These are phyloP conservation scores for Hydractinia symbiolongicarpus DNA, from an alignment of 30 jellyfish, hydroid and myxozoan species.

Conservation along the genomic window DNA sequence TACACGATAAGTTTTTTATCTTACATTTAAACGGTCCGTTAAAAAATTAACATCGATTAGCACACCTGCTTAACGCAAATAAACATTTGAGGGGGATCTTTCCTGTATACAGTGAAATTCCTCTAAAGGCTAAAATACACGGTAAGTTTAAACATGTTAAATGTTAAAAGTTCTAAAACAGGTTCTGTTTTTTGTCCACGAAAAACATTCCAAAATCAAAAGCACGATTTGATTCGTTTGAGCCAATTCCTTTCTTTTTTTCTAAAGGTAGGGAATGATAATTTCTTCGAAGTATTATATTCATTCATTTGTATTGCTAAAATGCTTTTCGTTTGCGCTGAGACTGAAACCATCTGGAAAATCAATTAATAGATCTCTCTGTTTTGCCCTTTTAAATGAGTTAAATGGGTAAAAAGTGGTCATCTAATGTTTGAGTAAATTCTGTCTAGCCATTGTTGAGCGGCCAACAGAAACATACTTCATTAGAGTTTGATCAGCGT, in stretches of 20 bases:
- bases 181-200: not conserved
- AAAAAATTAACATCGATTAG: too few species aligned
- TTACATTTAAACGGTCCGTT: too few species aligned
- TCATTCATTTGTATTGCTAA: not conserved
- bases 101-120: too few species aligned
- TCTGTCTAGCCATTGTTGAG: not conserved
- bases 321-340: slow-evolving; percentile 5
- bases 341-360: slow-evolving; percentile 1
- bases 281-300: not conserved
- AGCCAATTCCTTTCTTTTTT: not conserved
- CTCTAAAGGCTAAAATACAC: too few species aligned
- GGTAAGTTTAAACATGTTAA: too few species aligned
- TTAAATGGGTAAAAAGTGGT: slow-evolving; percentile 1
- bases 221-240: slow-evolving; percentile 2
- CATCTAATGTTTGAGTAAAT: not conserved
- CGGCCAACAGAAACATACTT: slow-evolving; percentile 4
- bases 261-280: not conserved
- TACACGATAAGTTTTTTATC: too few species aligned
- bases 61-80: too few species aligned
- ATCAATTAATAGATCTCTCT: not conserved
- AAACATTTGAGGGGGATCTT: too few species aligned
- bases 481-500: not conserved
- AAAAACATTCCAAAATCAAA: not conserved
- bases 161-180: too few species aligned
- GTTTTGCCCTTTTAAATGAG: not conserved